phyloP scores from a whole-genome alignment of 2,113 vertebrate genomes.

The Dolichallabes microphthalmus region DNA sequence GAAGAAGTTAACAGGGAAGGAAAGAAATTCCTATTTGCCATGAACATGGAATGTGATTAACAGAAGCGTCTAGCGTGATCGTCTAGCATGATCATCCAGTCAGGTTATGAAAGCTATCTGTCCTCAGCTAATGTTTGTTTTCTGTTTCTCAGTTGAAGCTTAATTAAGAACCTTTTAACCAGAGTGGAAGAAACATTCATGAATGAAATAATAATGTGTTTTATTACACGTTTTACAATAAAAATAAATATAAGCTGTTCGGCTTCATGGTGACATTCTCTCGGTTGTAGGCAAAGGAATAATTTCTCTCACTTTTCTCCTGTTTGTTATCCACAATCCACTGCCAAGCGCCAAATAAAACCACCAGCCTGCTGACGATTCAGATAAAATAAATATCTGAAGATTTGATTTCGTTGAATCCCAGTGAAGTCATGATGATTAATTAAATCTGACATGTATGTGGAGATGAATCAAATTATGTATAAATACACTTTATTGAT shows the following conservation, averaged over 20 bases:
- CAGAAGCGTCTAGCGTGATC: not conserved
- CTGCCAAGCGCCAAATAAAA: constrained; percentile 27
- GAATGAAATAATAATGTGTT: not conserved
- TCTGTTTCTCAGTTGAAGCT: not conserved
- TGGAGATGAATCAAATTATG: not conserved
- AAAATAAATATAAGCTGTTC: not conserved
- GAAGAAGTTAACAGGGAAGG: not conserved
- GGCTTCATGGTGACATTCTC: not conserved
- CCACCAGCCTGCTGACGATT: not conserved
- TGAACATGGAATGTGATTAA: not conserved
- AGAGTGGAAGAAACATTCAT: not conserved
- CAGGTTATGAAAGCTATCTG: not conserved
- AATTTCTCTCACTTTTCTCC: not conserved
- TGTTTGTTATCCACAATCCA: not conserved
- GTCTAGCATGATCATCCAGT: not conserved
- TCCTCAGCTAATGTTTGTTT: not conserved
- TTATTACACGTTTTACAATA: not conserved
- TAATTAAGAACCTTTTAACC: not conserved
- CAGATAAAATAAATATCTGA: too few species aligned
- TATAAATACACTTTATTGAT: not conserved
- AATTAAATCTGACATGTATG: not conserved
- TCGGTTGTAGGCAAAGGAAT: not conserved
- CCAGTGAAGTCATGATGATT: not conserved
- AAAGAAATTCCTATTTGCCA: not conserved
- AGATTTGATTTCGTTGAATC: not conserved